Base-by-base conservation (phyloP, 1,140 invertebrate species). In the Physella acuta region DNA sequence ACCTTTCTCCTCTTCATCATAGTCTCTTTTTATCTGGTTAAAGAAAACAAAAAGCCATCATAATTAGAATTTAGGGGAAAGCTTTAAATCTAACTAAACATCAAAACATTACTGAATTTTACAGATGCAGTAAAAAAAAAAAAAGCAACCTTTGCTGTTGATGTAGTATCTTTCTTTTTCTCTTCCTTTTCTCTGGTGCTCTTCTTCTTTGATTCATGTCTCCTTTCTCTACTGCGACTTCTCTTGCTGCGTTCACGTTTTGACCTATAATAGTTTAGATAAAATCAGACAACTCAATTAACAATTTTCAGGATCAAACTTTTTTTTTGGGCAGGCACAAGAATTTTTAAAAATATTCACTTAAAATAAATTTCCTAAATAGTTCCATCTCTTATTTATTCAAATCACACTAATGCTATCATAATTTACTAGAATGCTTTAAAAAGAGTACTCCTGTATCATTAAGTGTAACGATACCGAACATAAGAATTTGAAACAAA, bases 1-100 rank as follows among this genome's bases (percentile, higher is more conserved):
- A 24, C 80, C 75, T 33, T 85, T 84, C 71, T 88, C 86, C 73
- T 88, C 86, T 72, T 87, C 86, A 76, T 88, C 87, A 75, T 88
- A 88, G 77, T 88, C 86, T 30, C 87, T 78, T 0, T 81, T 79
- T 3, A 86, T 78, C 80, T 87, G 86, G 3, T 31, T 20, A 33
- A 34, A 60, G 3, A 60, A 60, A 60, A 34, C 28, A n/a, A 26
- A n/a, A n/a, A n/a, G n/a, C 11, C 11, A 49, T 49, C 44, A 49
- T 49, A 49, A 49, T 49, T 11, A n/a, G n/a, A n/a, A n/a, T n/a
- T n/a, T n/a, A n/a, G n/a, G n/a, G n/a, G n/a, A n/a, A n/a, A n/a
- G n/a, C n/a, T n/a, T n/a, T n/a, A n/a, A n/a, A n/a, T n/a, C n/a
- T n/a, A n/a, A n/a, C n/a, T n/a, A n/a, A n/a, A n/a, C n/a, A 14